Evolutionary conservation across 2,797 vertebrate species (phyloP).

Genomic region (Buceros bicornis): DNA sequence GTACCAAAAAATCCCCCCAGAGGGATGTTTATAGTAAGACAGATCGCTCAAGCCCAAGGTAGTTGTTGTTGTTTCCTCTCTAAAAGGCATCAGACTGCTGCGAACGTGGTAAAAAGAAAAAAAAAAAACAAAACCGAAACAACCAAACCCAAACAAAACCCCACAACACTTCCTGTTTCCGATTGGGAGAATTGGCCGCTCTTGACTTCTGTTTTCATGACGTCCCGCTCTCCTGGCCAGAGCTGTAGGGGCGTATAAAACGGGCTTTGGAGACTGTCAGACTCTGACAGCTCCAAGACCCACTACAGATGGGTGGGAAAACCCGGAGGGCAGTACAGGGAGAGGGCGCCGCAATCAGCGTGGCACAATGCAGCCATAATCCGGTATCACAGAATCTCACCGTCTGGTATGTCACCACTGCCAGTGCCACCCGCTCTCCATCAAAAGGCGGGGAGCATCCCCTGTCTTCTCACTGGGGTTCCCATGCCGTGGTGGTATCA

Average conservation of each 20-base stretch:
- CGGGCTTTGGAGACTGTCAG: neutral
- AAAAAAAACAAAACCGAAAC: too few relatives aligned
- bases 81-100: fast-evolving
- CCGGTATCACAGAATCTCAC: too few relatives aligned
- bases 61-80: neutral
- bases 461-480: neutral
- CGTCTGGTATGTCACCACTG: neutral
- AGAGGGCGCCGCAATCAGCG: fast-evolving
- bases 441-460: neutral
- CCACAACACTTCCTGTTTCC: too few relatives aligned
- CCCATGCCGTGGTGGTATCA: neutral
- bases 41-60: fast-evolving
- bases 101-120: too few relatives aligned
- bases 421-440: neutral
- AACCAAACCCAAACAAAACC: too few relatives aligned
- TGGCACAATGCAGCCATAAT: fast-evolving
- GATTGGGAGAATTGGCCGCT: too few relatives aligned
- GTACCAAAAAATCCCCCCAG: neutral
- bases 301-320: neutral
- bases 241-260: neutral
- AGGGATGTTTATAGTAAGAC: neutral
- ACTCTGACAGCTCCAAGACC: fast-evolving
- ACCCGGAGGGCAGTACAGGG: neutral
- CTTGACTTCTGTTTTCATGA: neutral
- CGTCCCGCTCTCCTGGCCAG: neutral